Evolutionary conservation across 2,113 vertebrate species (phyloP).

Genomic region (Athene noctua): DNA sequence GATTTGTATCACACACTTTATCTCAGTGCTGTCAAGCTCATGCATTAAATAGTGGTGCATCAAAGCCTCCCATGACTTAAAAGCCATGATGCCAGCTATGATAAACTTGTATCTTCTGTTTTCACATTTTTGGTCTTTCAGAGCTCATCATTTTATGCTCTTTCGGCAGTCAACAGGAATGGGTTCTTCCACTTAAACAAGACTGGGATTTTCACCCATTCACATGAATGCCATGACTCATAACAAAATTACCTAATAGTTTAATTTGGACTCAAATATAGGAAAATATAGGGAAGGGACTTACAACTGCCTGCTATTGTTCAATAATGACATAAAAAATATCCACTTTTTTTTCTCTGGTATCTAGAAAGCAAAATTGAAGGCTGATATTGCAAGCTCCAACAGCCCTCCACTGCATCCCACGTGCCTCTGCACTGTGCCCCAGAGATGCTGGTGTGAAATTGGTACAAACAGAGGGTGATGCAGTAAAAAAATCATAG

Average conservation of each 20-base stretch:
- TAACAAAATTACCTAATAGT: not conserved
- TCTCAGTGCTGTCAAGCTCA: not conserved
- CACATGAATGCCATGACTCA: not conserved
- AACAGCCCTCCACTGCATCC: not conserved
- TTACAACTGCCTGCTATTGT: not conserved
- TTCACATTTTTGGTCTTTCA: not conserved
- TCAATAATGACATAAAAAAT: not conserved
- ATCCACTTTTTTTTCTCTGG: not conserved
- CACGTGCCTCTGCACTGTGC: not conserved
- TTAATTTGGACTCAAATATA: not conserved
- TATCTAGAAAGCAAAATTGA: not conserved
- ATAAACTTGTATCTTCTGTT: not conserved
- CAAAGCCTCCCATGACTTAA: not conserved
- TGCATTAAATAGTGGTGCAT: not conserved
- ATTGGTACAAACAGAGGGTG: not conserved
- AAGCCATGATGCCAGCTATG: not conserved
- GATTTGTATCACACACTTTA: slow-evolving; percentile 2
- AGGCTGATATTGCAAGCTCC: not conserved
- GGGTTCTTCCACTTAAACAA: not conserved
- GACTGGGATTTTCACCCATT: not conserved
- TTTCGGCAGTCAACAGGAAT: not conserved
- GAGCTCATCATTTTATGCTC: not conserved
- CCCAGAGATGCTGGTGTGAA: not conserved
- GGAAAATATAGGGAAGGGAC: not conserved
- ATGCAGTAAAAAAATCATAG: not conserved